phyloP scores from a whole-genome alignment of 2,113 vertebrate genomes.

The Brachyhypopomus gauderio region DNA sequence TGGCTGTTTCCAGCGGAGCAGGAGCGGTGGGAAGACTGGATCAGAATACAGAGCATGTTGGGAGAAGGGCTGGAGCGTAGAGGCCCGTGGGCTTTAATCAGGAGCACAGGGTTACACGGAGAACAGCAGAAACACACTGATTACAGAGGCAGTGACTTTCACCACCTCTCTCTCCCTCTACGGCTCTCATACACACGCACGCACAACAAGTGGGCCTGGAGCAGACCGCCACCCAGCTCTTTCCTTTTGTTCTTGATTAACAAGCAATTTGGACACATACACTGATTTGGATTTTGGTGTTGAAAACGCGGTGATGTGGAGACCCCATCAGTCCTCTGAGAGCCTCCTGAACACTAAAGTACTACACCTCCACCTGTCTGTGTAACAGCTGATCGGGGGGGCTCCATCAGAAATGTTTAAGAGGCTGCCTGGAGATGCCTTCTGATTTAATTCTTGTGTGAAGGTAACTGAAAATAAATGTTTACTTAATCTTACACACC shows the following conservation, averaged over 20 bases:
- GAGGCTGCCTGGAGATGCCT: neutral
- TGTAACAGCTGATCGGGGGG: neutral
- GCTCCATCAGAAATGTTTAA: neutral
- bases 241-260: constrained; percentile 67
- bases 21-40: neutral
- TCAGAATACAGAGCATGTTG: constrained; percentile 27
- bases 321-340: constrained; percentile 52
- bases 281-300: constrained; percentile 63
- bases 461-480: constrained; percentile 26
- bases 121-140: constrained; percentile 64
- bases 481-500: constrained; percentile 39
- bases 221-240: constrained; percentile 36
- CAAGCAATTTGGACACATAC: constrained; percentile 53
- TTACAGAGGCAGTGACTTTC: constrained; percentile 49
- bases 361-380: neutral
- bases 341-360: constrained; percentile 10
- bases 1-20: neutral
- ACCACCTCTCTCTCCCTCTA: constrained; percentile 15
- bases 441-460: constrained; percentile 29
- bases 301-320: constrained; percentile 60
- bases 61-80: constrained; percentile 65
- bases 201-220: constrained; percentile 21
- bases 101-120: constrained; percentile 55
- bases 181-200: neutral
- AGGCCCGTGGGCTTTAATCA: constrained; percentile 67